Conservation (phyloP, 2,113 vertebrate genomes). For the Pavo muticus region DNA sequence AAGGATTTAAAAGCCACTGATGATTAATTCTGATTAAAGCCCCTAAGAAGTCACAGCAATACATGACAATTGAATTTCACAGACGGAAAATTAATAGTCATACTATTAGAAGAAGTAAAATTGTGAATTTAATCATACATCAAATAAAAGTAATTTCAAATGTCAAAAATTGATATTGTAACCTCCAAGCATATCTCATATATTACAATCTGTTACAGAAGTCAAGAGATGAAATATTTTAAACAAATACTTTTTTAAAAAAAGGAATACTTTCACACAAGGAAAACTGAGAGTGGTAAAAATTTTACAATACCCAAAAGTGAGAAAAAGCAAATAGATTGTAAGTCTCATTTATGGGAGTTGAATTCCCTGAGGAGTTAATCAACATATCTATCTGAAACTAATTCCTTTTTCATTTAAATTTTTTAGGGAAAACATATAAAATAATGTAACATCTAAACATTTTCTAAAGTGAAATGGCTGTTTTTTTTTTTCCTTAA, state of each 20-base stretch:
- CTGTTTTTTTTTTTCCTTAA: not conserved
- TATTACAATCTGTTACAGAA: not conserved
- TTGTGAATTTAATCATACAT: slow-evolving; percentile 35
- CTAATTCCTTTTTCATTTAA: not conserved
- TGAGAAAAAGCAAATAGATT: not conserved
- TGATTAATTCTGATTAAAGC: slow-evolving; percentile 6
- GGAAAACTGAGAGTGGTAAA: not conserved
- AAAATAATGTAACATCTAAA: not conserved
- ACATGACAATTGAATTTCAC: slow-evolving; percentile 29
- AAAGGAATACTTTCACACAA: not conserved
- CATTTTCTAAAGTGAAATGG: not conserved
- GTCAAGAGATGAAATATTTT: not conserved
- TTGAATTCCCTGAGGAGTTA: not conserved
- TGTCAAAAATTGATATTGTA: not conserved
- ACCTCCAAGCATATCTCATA: not conserved
- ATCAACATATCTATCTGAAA: not conserved
- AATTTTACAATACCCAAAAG: not conserved
- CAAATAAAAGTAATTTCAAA: slow-evolving; percentile 32
- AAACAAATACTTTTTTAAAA: not conserved
- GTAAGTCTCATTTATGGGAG: not conserved
- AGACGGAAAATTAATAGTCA: slow-evolving; percentile 21
- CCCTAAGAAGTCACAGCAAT: slow-evolving; percentile 22
- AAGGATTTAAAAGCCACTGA: not conserved
- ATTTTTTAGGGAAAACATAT: not conserved
- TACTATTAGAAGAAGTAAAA: not conserved